Evolutionary conservation across 1,140 invertebrate species (phyloP), one percentile per base, ranked within the genome.

Genomic region (Polypedilum vanderplanki): DNA sequence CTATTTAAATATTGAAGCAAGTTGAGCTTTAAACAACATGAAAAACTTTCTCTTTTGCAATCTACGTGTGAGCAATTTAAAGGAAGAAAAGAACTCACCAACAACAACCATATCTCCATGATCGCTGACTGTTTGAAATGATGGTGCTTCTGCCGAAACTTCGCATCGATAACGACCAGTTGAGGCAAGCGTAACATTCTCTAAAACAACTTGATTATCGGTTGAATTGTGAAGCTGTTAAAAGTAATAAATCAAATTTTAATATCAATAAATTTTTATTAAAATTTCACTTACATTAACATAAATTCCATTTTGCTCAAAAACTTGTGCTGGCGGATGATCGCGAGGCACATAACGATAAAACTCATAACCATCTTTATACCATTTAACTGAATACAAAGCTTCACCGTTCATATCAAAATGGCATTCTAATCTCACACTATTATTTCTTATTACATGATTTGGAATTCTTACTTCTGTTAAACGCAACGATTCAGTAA

Each of bases 361-460:
- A 85, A 95, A 94, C 83, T 95, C 93, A 79, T 92, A 88, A 40
- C 91, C 91, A 80, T 94, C 92, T 81, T 93, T 93, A 83, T 94
- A 94, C 93, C 92, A 94, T 83, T 93, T 94, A 77, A 93, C 91
- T 1, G 91, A 92, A 83, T 94, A 94, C 7, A 95, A 84, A 41
- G 87, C 85, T 80, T 93, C 92, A 7, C 88, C 89, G 76, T 92
- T 91, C 78, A 94, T 83, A 77, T 91, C 89, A 84, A 91, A 94
- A 78, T 89, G 86, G 81, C 93, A 95, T 79, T 90, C 90, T 78
- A 92, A 86, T 77, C 85, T 83, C 3, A 90, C 90, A 76, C 86
- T 87, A 78, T 90, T 87, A 77, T 90, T 88, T 67, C 88, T 82
- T 73, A 90, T 86, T 75, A 88, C 88, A 81, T 90, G 88, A 78